Base-by-base conservation (phyloP, 2,113 vertebrate genomes). In the Microtus oregoni region DNA sequence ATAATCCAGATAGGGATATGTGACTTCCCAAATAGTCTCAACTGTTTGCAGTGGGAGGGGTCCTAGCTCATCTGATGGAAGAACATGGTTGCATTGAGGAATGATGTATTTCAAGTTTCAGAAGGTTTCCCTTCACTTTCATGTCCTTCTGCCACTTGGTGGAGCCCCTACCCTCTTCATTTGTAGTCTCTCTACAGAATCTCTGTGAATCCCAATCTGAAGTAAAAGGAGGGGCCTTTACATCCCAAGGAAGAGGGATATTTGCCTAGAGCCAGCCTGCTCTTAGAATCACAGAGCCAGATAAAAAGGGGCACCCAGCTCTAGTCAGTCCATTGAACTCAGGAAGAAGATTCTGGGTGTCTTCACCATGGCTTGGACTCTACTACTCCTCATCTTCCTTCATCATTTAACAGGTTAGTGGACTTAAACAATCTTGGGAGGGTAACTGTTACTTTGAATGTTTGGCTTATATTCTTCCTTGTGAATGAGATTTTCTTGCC, bases 391-490 rank as follows among this genome's bases (percentile, higher is more conserved):
- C 52, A 1, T n/a, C 10, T 82, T 82, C 35, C 52, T 82, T 38
- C 0, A n/a, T 38, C 24, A 76, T 26, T 28, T 76, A 58, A 24
- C 78, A 81, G 52, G 78, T 38, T 0, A 58, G 12, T n/a, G 52
- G 2, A 7, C 24, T 82, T n/a, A 58, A 14, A 0, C 1, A 58
- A n/a, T 38, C 61, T 0, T 41, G 26, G n/a, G 12, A 17, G 0
- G 10, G 13, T 28, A 28, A 38, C 4, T 63, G n/a, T 38, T 63
- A 3, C 13, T 41, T 83, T 22, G 35, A 24, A 61, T 41, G 22
- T n/a, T 81, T 58, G 52, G 35, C 1, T 1, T 20, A 15, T 5
- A 9, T 13, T 26, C 24, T 28, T 41, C 6, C 13, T 7, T 26
- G 55, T 58, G 11, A n/a, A 41, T 41, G 3, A 3, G 12, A 52